Percentiles rank a stretch among this genome's conserved stretches.
phyloP scores from a whole-genome alignment of 2,797 vertebrate genomes.

The Cynopterus sphinx region DNA sequence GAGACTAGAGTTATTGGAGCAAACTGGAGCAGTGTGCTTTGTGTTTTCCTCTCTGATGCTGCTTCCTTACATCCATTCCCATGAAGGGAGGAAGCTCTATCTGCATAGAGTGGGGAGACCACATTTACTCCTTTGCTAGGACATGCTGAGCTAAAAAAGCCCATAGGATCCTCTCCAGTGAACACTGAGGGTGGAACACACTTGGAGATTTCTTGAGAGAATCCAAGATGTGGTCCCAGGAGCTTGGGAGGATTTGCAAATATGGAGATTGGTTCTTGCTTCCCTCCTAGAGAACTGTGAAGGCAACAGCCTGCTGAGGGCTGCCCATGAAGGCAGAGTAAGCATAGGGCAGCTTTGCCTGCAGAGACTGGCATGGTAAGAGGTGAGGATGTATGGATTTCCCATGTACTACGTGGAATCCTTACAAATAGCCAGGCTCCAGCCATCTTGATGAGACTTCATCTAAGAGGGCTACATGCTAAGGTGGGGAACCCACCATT shows the following conservation, averaged over 20 bases:
- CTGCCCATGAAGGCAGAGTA: neutral
- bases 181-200: neutral
- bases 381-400: neutral
- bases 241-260: neutral
- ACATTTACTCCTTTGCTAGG: neutral
- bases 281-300: neutral
- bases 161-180: neutral
- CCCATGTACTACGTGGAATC: neutral
- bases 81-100: neutral
- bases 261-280: neutral
- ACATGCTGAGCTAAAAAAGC: neutral
- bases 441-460: neutral
- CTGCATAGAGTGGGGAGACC: neutral
- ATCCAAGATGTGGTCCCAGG: neutral
- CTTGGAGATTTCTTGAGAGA: neutral
- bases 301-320: neutral
- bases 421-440: neutral
- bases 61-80: fast-evolving
- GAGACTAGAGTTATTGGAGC: no score
- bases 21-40: neutral
- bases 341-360: neutral
- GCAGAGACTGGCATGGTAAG: neutral
- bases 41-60: neutral
- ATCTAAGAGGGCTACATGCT: no score
- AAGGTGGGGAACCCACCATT: neutral